phyloP scores from a whole-genome alignment of 37 sponge, comb jelly and placozoan species.

The Bolinopsis microptera region DNA sequence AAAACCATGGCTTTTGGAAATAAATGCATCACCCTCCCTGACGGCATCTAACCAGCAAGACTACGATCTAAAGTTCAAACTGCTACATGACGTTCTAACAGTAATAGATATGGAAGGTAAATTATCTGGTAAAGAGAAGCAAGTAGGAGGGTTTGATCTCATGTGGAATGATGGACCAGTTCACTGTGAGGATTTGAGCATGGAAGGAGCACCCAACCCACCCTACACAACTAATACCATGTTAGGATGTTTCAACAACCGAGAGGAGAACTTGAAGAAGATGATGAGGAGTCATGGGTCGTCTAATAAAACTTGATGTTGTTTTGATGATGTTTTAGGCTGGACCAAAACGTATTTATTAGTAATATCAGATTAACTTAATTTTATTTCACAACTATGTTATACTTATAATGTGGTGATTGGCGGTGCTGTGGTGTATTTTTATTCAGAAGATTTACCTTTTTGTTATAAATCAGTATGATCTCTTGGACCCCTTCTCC shows the following conservation, averaged over 20 bases:
- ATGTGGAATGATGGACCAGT: conserved; percentile 99
- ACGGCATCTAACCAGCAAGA: conserved; percentile 98
- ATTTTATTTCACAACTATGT: no score
- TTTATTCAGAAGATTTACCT: no score
- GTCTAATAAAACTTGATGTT: background rate
- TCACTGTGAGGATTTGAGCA: conserved; percentile 82
- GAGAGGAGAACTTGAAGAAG: conserved; percentile 57
- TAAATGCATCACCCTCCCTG: conserved; percentile 97
- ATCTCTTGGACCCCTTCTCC: no score
- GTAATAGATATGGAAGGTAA: conserved; percentile 94
- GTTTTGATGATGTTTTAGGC: no score
- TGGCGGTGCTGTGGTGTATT: no score
- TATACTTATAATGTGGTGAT: no score
- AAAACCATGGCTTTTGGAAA: conserved; percentile 98
- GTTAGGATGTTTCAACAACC: conserved; percentile 71
- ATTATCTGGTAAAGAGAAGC: conserved; percentile 87
- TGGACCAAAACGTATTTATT: no score
- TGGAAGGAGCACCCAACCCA: conserved; percentile 82
- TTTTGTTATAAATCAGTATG: no score
- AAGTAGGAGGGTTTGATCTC: conserved; percentile 98
- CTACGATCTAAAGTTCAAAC: conserved; percentile 90
- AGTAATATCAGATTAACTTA: no score
- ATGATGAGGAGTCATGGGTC: conserved; percentile 48
- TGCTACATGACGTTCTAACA: conserved; percentile 93
- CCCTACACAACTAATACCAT: conserved; percentile 87